Evolutionary conservation across 2,797 vertebrate species (phyloP).

Genomic region (Chelidonichthys spinosus): DNA sequence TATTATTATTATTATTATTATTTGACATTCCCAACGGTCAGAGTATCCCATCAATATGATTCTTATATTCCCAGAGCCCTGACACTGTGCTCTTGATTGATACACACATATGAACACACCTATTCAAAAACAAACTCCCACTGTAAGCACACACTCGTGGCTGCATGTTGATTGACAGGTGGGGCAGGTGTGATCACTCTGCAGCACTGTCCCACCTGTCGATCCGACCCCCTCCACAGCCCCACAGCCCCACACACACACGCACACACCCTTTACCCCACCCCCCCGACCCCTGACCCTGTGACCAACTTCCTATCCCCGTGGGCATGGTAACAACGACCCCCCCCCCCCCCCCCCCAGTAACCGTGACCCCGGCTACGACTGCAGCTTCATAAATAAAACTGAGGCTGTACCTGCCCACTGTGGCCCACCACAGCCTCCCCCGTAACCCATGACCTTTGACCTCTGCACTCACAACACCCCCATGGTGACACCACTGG

Average conservation of each 20-base stretch:
- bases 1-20: too few relatives aligned
- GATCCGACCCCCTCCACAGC: slow-evolving; percentile 65
- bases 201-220: slow-evolving; percentile 83
- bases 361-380: slow-evolving; percentile 64
- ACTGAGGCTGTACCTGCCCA: slow-evolving; percentile 66
- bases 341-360: slow-evolving; percentile 58
- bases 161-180: slow-evolving; percentile 83
- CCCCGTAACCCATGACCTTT: slow-evolving; percentile 59
- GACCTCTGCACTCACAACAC: slow-evolving; percentile 45
- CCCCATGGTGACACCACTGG: slow-evolving; percentile 37
- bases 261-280: slow-evolving; percentile 47
- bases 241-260: slow-evolving; percentile 6
- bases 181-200: slow-evolving; percentile 83
- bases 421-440: slow-evolving; percentile 62
- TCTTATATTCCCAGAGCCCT: too few relatives aligned
- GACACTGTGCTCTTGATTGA: too few relatives aligned
- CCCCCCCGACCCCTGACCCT: slow-evolving; percentile 81
- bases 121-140: neutral
- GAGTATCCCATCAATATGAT: too few relatives aligned
- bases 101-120: neutral
- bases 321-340: slow-evolving; percentile 60
- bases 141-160: slow-evolving; percentile 54
- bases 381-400: slow-evolving; percentile 83
- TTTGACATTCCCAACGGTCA: neutral
- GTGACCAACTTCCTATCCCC: slow-evolving; percentile 87